Evolutionary conservation across 2,888 invertebrate genomes (phyloP).

Genomic region (Acanthosepion lycidas): DNA sequence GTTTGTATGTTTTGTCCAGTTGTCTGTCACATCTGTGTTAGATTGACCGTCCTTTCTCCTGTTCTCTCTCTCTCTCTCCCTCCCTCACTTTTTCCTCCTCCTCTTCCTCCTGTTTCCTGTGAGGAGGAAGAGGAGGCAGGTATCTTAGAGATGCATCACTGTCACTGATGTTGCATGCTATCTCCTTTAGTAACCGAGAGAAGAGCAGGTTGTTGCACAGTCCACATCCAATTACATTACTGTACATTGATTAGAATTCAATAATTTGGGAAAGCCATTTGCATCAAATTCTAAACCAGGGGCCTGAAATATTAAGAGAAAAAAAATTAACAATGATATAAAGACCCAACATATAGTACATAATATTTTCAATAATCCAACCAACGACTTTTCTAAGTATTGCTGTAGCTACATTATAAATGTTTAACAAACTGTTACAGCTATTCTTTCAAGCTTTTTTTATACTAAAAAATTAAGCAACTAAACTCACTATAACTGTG

Average conservation of each 20-base stretch:
- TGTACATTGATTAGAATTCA: constrained; percentile 62
- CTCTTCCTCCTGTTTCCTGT: neutral
- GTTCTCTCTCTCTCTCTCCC: neutral
- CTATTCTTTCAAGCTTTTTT: no score
- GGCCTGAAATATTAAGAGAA: constrained; percentile 57
- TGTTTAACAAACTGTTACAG: no score
- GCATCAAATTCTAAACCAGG: constrained; percentile 70
- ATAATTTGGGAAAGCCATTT: constrained; percentile 67
- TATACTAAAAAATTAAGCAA: no score
- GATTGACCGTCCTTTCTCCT: neutral
- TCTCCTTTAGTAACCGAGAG: neutral
- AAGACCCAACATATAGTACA: no score
- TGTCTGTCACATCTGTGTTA: neutral
- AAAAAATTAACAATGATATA: neutral
- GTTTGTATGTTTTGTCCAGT: constrained; percentile 41
- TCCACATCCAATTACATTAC: constrained; percentile 62
- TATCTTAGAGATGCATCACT: neutral
- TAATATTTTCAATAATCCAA: no score
- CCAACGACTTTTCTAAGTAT: no score
- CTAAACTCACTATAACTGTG: no score
- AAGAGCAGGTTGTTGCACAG: neutral
- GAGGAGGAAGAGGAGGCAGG: neutral
- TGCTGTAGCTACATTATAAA: no score
- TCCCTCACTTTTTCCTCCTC: neutral
- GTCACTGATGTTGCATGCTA: neutral